Conservation (phyloP, 2,113 vertebrate genomes). For the Lathamus discolor region DNA sequence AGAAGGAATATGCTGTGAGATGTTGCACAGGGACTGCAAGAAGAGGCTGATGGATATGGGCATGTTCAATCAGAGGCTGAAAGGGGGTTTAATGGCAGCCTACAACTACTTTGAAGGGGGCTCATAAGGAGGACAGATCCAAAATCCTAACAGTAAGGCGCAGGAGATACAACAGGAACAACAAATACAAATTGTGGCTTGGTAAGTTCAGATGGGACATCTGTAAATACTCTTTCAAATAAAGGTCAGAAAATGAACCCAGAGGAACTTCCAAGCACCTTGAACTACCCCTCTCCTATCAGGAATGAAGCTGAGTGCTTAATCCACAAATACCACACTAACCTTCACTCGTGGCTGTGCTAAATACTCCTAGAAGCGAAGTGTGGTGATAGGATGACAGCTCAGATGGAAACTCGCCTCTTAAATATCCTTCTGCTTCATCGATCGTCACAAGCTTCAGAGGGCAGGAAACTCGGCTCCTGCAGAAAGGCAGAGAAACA, state of each 20-base stretch:
- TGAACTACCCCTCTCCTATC: background rate
- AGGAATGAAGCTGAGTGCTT: background rate
- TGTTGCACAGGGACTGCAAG: background rate
- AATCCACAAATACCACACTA: background rate
- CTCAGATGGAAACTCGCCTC: slow-evolving; percentile 69
- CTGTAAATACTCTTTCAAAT: background rate
- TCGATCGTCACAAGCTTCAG: slow-evolving; percentile 72
- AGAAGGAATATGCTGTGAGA: background rate
- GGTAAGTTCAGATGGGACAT: background rate
- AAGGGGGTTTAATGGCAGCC: background rate
- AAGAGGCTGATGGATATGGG: background rate
- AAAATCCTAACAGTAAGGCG: background rate
- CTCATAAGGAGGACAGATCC: background rate
- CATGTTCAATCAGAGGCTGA: background rate
- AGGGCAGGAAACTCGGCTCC: slow-evolving; percentile 74
- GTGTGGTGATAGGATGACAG: slow-evolving; percentile 50
- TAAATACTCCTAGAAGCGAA: slow-evolving; percentile 83
- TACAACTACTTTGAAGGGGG: background rate
- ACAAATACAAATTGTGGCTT: background rate
- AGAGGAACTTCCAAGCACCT: background rate
- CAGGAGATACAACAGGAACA: background rate
- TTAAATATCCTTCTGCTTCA: slow-evolving; percentile 84
- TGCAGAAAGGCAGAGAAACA: slow-evolving; percentile 19
- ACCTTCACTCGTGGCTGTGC: slow-evolving; percentile 74
- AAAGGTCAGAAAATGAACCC: background rate